Percentiles rank a stretch among this genome's conserved stretches.
These are phyloP conservation scores for Tillus elongatus DNA, from an alignment of 2,888 invertebrate species.

Conservation along the genomic window DNA sequence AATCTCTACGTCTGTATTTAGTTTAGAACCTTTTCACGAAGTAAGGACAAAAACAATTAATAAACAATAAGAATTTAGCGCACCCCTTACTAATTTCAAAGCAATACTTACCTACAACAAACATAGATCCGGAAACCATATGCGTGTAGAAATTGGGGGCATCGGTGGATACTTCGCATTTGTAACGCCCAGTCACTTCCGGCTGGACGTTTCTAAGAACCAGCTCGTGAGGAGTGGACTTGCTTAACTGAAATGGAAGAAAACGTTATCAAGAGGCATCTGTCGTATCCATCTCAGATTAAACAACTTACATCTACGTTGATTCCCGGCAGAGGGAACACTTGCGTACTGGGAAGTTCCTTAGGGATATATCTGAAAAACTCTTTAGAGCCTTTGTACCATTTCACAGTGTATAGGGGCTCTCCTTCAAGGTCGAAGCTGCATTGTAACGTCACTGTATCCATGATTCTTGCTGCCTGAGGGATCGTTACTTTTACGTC, in stretches of 20 bases:
- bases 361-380: constrained; percentile 75
- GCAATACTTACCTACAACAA: constrained; percentile 65
- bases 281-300: background rate
- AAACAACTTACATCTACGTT: constrained; percentile 63
- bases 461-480: constrained; percentile 59
- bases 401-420: constrained; percentile 69
- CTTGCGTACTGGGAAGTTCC: constrained; percentile 64
- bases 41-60: no score
- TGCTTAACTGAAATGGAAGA: constrained; percentile 46
- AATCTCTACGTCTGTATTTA: no score
- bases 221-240: constrained; percentile 55
- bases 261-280: constrained; percentile 1
- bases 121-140: constrained; percentile 56
- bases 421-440: constrained; percentile 67
- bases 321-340: constrained; percentile 58
- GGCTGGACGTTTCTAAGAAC: constrained; percentile 61
- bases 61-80: no score
- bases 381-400: constrained; percentile 69
- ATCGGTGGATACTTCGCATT: constrained; percentile 68
- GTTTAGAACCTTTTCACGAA: no score
- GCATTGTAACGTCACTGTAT: constrained; percentile 66
- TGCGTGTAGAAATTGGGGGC: constrained; percentile 63
- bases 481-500: constrained; percentile 65
- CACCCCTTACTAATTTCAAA: no score
- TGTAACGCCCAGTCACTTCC: constrained; percentile 61